A percentile compares a stretch with the other conserved stretches of the same genome.
These are phyloP conservation scores for Shinisaurus crocodilurus DNA, from an alignment of 2,113 vertebrate species.

Conservation along the genomic window DNA sequence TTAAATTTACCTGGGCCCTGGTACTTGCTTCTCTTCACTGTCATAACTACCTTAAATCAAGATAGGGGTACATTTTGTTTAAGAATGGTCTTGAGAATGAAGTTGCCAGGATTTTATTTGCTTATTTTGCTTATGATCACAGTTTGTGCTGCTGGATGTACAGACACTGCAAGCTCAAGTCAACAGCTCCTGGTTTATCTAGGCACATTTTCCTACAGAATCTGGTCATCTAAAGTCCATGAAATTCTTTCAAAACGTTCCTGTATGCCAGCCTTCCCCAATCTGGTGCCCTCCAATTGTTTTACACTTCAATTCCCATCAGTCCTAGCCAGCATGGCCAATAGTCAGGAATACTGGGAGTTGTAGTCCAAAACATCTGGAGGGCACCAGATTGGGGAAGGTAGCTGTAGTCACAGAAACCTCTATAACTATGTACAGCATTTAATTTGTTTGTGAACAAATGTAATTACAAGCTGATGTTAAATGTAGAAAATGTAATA, in stretches of 20 bases:
- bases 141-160: neutral
- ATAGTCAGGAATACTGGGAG: too few species aligned
- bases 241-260: conserved; percentile 8
- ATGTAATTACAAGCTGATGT: neutral
- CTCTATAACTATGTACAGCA: too few species aligned
- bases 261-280: neutral
- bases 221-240: neutral
- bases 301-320: too few species aligned
- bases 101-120: neutral
- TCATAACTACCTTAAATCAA: neutral
- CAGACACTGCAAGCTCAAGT: neutral
- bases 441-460: too few species aligned
- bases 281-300: too few species aligned
- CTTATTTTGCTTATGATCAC: conserved; percentile 18
- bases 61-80: neutral
- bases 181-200: neutral
- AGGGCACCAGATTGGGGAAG: too few species aligned
- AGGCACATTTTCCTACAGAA: neutral
- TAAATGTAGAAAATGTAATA: neutral
- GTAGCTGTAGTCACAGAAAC: too few species aligned
- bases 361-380: too few species aligned
- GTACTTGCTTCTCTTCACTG: neutral
- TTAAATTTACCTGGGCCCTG: neutral
- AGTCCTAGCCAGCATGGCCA: too few species aligned
- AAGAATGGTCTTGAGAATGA: conserved; percentile 11